Base-by-base conservation (phyloP, 2,797 vertebrate species). In the Dipus sagitta region DNA sequence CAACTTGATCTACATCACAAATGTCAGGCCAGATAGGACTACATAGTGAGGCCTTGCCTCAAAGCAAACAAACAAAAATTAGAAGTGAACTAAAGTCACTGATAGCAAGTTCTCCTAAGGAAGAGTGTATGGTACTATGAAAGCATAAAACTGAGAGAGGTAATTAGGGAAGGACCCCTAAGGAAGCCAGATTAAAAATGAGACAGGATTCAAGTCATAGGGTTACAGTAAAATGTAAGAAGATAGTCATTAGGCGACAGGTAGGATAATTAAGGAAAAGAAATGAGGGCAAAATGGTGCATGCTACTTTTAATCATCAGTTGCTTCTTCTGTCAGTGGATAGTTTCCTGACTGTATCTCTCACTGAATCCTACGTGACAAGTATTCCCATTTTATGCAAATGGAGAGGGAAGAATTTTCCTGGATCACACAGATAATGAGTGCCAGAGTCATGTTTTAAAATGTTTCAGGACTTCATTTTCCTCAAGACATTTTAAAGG, bases 101-200 rank as follows among this genome's bases (percentile, higher is more conserved):
- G 32, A 14, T 26, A 90, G 2, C 34, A 65, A 79, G 24, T 17
- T 70, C 23, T 30, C 24, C 42, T 54, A 92, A 83, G 58, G n/a
- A 92, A 88, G 67, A 70, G 52, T 60, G 10, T 86, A 52, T 78
- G n/a, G 3, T 82, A 38, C 74, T 76, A 60, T n/a, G 67, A 88
- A 93, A 92, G 60, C 71, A 78, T 65, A 82, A 93, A 93, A 75
- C 82, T 68, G 74, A 93, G 86, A 82, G 71, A 92, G 80, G 24
- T 89, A 88, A 92, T 92, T 82, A 86, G 26, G 64, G 82, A 88
- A 68, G 58, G 65, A 83, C 71, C 26, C 80, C 76, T 94, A 65
- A 79, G 80, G 90, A 90, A 52, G 54, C n/a, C 58, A 65, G 67
- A 91, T 71, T 79, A 54, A 91, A 92, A 42, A 82, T 28, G 38